Conservation (phyloP, 2,888 invertebrate genomes). For the Parnassius orleans region DNA sequence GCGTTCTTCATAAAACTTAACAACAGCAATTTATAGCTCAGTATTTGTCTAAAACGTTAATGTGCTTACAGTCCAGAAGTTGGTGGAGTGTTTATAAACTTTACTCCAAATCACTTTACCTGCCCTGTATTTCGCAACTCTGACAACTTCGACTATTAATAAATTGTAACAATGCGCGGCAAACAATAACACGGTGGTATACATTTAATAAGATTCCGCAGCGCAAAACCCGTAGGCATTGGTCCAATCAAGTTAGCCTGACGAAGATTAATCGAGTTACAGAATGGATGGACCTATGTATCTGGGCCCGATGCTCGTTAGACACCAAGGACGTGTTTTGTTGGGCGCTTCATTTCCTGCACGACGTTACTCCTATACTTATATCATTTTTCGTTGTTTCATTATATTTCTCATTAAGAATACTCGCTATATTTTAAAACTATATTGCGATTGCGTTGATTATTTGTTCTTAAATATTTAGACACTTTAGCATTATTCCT, state of each 20-base stretch:
- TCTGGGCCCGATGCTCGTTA: constrained; percentile 40
- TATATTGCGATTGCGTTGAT: background rate
- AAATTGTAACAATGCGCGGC: constrained; percentile 67
- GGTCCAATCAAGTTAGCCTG: constrained; percentile 60
- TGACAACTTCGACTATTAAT: constrained; percentile 68
- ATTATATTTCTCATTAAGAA: background rate
- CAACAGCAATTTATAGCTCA: constrained; percentile 23
- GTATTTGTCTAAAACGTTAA: constrained; percentile 17
- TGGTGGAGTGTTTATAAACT: constrained; percentile 19
- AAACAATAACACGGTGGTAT: constrained; percentile 63
- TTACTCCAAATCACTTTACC: constrained; percentile 26
- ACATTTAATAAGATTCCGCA: constrained; percentile 71
- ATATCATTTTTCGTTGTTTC: constrained; percentile 10
- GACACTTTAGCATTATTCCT: too few species aligned
- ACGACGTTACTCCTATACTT: constrained; percentile 12
- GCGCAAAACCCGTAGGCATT: constrained; percentile 65
- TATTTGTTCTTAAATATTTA: too few species aligned
- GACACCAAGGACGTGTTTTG: constrained; percentile 38
- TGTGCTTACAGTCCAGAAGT: constrained; percentile 22
- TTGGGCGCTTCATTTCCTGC: constrained; percentile 21
- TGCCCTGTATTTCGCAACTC: constrained; percentile 50
- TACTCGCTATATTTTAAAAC: background rate
- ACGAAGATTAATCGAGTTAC: constrained; percentile 69
- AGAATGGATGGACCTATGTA: constrained; percentile 47
- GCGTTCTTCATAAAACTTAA: constrained; percentile 25